Evolutionary conservation across 1,140 invertebrate species (phyloP).

Genomic region (Drosophila yakuba): DNA sequence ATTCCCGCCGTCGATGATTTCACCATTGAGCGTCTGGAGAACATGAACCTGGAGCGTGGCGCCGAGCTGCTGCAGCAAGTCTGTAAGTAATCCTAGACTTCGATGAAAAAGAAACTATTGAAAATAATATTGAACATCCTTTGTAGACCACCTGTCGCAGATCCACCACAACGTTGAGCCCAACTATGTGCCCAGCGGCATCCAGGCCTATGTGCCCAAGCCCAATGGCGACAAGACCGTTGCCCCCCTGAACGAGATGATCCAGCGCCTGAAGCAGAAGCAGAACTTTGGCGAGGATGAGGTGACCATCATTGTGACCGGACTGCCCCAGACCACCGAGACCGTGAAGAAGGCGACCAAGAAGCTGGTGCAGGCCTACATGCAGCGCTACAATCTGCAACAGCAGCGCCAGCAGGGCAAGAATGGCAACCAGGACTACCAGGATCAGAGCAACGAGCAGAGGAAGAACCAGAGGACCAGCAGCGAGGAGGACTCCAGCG

Average conservation of each 20-base stretch:
- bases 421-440: slow-evolving; percentile 28
- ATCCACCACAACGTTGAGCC: slow-evolving; percentile 67
- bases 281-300: slow-evolving; percentile 73
- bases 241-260: slow-evolving; percentile 58
- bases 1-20: slow-evolving; percentile 66
- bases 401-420: slow-evolving; percentile 52
- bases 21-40: slow-evolving; percentile 67
- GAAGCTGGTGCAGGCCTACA: slow-evolving; percentile 72
- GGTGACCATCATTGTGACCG: slow-evolving; percentile 77
- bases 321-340: slow-evolving; percentile 59
- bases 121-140: not conserved
- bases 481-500: slow-evolving; percentile 65
- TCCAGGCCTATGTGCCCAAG: slow-evolving; percentile 55
- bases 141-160: slow-evolving; percentile 66
- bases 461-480: slow-evolving; percentile 42
- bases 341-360: slow-evolving; percentile 63
- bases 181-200: slow-evolving; percentile 62
- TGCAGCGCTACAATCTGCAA: slow-evolving; percentile 74
- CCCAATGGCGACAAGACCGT: slow-evolving; percentile 62
- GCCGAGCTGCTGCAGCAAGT: slow-evolving; percentile 68
- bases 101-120: no score
- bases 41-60: slow-evolving; percentile 68
- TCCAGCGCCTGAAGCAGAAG: slow-evolving; percentile 49
- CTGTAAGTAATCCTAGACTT: slow-evolving; percentile 39
- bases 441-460: slow-evolving; percentile 32